Evolutionary conservation across 2,113 vertebrate species (phyloP), one percentile per base, ranked within the genome.

Genomic region (Microcebus griseorufus): DNA sequence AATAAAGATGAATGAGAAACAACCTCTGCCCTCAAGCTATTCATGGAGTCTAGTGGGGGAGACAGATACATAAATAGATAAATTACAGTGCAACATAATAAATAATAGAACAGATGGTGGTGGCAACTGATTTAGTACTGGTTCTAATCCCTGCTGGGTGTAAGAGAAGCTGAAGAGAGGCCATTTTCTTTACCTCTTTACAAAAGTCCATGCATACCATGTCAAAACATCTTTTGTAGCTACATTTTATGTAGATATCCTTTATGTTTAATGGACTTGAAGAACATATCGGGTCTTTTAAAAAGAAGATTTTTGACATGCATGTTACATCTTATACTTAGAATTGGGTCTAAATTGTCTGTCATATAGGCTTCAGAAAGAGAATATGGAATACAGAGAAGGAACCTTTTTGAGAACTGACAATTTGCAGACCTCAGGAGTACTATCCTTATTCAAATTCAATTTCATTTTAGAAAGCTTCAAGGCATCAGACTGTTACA

Each of bases 361-460:
- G 27, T 81, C 97, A 97, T 79, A 79, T 5, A 96, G 91, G 95
- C 2, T 90, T 89, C 76, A 93, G 58, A 97, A 91, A 97, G 60
- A 95, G 95, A 96, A 51, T 53, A 94, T 89, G 53, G 45, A 95
- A 92, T 78, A 95, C 9, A 65, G 73, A 97, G 69, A 97, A 96
- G 86, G 90, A 98, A 97, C 65, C 92, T 96, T 97, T 97, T 97
- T 96, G 88, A 90, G 90, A 94, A 97, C 83, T 89, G 95, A 97
- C 92, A 76, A 83, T 97, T 98, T 92, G 60, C 78, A 97, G 97
- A 96, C 90, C 97, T 97, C 94, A 97, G 0, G 0, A 97, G 87
- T 97, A 96, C 96, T 98, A 98, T 97, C 90, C 81, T 98, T 98
- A 97, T 98, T 98, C 93, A 99, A 98, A 98, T 97, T 97, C 92